Evolutionary conservation across 2,113 vertebrate species (phyloP), one percentile per base, ranked within the genome.

Genomic region (Apodemus sylvaticus): DNA sequence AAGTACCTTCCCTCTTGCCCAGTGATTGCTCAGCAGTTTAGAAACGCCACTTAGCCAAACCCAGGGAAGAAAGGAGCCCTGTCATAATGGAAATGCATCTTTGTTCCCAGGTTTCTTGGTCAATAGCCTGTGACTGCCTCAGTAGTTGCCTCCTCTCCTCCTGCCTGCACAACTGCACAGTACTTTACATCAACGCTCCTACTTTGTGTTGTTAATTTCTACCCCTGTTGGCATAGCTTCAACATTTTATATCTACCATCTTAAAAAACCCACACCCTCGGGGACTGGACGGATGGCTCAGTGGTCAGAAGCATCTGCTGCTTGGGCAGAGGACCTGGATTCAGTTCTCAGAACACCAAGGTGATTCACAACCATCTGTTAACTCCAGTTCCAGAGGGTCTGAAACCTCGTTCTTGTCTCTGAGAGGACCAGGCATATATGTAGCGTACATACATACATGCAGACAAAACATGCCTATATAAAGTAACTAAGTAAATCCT

Each of bases 21-120:
- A 42, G 16, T 31, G 77, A 87, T 92, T 86, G 68, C 83, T 74
- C 29, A 48, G 90, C 68, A 45, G 34, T 94, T 92, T 71, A 79
- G 79, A 85, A 88, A 14, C 55, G 34, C 58, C 11, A 48, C 85
- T 87, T 77, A 42, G 90, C 85, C 64, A 95, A 26, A 26, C 31
- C 58, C 53, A 48, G 89, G 64, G 51, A 93, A 94, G 71, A 87
- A 66, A 36, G 51, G 29, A 7, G n/a, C 55, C 19, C 14, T 14
- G 45, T 48, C 39, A 12, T n/a, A 26, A n/a, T 74, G 79, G 86
- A 66, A 79, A 89, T 12, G 12, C 9, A 26, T n/a, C 86, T 95
- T 70, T 90, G 29, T 66, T 93, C 26, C 45, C 60, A 94, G 86
- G 68, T 13, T 48, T 73, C 48, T 55, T 82, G 48, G 13, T 55